Evolutionary conservation across 2,113 vertebrate species (phyloP), one percentile per base, ranked within the genome.

Genomic region (Protomyctophum bolini): DNA sequence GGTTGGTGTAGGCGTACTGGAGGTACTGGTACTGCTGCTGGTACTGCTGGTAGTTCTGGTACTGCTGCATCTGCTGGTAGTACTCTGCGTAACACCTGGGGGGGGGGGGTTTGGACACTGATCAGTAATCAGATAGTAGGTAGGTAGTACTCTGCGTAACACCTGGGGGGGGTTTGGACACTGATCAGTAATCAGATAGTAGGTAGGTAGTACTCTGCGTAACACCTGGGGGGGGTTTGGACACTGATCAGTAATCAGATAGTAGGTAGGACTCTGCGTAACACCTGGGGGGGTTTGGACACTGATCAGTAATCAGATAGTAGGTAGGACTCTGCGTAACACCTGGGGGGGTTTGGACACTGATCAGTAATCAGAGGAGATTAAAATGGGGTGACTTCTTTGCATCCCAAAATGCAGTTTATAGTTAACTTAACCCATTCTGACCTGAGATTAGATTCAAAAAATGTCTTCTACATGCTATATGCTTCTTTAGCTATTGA

Each of bases 231-330:
- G 5, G 33, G 5, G 33, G 4, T 41, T 41, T 41, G 33, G 1
- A 1, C 5, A 41, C 33, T 41, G 5, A 41, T 41, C 33, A 41
- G 3, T 21, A 21, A 21, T 21, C 21, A 21, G 21, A n/a, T n/a
- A n/a, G n/a, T n/a, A n/a, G 93, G 79, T 92, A 92, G 86, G 94
- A 94, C 77, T 94, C 93, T 45, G 91, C 73, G 73, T 94, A 94
- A 54, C 92, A 94, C 77, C 93, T 94, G 72, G 33, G 5, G 5
- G 33, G 5, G 33, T 41, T 41, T 41, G 33, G 1, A 1, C 5
- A 41, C 33, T 41, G 5, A 41, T 41, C 33, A 41, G 3, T 21
- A 21, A 21, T 21, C 21, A 21, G 21, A n/a, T n/a, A n/a, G n/a
- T n/a, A n/a, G 93, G 79, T 92, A 92, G 86, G 94, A 94, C 77